Base-by-base conservation (phyloP, 2,797 vertebrate genomes). In the Decapterus maruadsi region DNA sequence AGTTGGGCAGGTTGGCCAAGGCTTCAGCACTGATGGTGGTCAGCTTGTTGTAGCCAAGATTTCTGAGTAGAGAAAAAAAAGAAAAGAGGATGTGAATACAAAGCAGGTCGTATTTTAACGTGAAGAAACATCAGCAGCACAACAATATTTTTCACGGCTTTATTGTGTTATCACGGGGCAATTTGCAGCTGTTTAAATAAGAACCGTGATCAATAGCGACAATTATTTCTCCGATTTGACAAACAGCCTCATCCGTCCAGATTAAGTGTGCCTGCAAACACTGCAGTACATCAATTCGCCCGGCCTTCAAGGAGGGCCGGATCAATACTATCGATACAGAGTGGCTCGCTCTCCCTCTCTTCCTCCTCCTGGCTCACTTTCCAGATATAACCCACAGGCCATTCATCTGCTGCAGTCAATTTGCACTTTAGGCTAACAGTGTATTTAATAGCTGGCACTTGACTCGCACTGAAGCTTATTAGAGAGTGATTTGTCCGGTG, bases 41-140 rank as follows among this genome's bases (percentile, higher is more conserved):
- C 93, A 99, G 93, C 90, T 95, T 97, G 94, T 98, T 99, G 94
- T 96, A 93, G 94, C 97, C 97, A 89, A 99, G 95, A 90, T 98
- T 98, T 95, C 98, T 99, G 94, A 90, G 92, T 26, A 26, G 3
- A 26, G 3, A 26, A 26, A 26, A 26, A 26, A 26, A 26, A 34
- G 7, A 40, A 62, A 40, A 80, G 75, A 84, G 8, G 1, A 42
- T 2, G 58, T 72, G 5, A 55, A 55, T 63, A 20, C 14, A 68
- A 71, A 58, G 12, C 0, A 40, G 11, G 31, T 48, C 1, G 38
- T 36, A 56, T 22, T 17, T 6, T 20, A 0, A 22, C 29, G 7
- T 53, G 19, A 0, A 3, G 9, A 34, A 80, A 60, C 8, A 56
- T 19, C 45, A 45, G 11, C 45, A 67, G 38, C 2, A 12, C 2